Conservation (phyloP, 2,797 vertebrate species). For the Tolypeutes matacus region DNA sequence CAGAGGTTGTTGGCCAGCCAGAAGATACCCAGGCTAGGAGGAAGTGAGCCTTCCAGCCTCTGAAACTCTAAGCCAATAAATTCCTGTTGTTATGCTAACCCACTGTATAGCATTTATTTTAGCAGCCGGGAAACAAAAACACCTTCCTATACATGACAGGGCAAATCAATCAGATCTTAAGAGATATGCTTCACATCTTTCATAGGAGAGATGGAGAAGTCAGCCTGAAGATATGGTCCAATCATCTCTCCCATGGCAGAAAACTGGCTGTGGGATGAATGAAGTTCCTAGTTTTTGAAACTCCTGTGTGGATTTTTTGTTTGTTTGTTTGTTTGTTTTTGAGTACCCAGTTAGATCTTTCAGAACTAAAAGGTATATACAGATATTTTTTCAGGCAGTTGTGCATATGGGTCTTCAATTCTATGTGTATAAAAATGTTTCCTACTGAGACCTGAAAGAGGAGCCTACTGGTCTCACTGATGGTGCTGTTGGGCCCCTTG, state of each 20-base stretch:
- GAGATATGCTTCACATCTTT: background rate
- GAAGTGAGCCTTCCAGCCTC: too few species aligned
- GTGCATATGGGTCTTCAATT: background rate
- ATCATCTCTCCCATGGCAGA: background rate
- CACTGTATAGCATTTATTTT: too few species aligned
- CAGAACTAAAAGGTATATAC: conserved; percentile 1
- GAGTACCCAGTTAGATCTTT: background rate
- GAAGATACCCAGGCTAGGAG: too few species aligned
- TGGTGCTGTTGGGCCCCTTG: background rate
- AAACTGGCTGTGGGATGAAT: background rate
- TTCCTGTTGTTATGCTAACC: too few species aligned
- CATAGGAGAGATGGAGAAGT: background rate
- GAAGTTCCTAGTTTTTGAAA: background rate
- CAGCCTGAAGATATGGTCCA: background rate
- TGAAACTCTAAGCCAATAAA: too few species aligned
- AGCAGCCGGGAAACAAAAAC: too few species aligned
- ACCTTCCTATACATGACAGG: background rate
- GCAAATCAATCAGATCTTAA: background rate
- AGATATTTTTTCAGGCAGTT: conserved; percentile 31
- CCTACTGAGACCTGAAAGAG: background rate
- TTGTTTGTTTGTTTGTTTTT: conserved; percentile 36
- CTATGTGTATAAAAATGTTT: background rate
- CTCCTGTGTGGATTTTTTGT: background rate
- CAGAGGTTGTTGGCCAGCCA: too few species aligned
- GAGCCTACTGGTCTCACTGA: background rate